Evolutionary conservation across 1,140 invertebrate species (phyloP).

Genomic region (Ditylenchus dipsaci): DNA sequence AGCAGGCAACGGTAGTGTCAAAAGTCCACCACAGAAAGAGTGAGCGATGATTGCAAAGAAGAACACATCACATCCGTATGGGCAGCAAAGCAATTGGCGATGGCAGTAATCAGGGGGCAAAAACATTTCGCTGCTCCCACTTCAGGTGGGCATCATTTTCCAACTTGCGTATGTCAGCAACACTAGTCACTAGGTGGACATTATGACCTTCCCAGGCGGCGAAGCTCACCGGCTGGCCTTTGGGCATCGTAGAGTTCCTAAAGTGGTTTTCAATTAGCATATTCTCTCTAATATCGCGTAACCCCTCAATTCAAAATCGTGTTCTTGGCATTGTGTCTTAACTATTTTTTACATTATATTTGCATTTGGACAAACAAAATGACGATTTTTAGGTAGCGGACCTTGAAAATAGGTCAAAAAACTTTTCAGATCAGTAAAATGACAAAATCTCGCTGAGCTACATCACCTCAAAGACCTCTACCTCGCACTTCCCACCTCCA

Average conservation of each 20-base stretch:
- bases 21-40: constrained; percentile 66
- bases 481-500: too few relatives aligned
- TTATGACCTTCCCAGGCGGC: constrained; percentile 41
- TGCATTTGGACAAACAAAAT: too few relatives aligned
- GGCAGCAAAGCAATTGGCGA: constrained; percentile 74
- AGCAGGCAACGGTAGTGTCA: constrained; percentile 79
- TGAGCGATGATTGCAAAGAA: constrained; percentile 91
- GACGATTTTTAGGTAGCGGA: too few relatives aligned
- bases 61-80: constrained; percentile 88
- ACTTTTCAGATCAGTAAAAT: too few relatives aligned
- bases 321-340: too few relatives aligned
- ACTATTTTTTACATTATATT: too few relatives aligned
- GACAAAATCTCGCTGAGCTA: too few relatives aligned
- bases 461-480: too few relatives aligned
- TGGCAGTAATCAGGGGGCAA: constrained; percentile 63
- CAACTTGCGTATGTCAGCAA: constrained; percentile 46
- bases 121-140: constrained; percentile 48
- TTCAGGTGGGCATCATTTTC: constrained; percentile 46
- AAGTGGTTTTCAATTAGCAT: too few relatives aligned
- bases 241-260: constrained; percentile 44
- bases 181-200: constrained; percentile 49
- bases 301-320: too few relatives aligned
- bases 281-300: too few relatives aligned
- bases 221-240: constrained; percentile 35
- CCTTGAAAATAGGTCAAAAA: too few relatives aligned